Percentiles rank a stretch among this genome's conserved stretches.
Conservation (phyloP, 1,140 invertebrate genomes). For the Zaprionus camerounensis region DNA sequence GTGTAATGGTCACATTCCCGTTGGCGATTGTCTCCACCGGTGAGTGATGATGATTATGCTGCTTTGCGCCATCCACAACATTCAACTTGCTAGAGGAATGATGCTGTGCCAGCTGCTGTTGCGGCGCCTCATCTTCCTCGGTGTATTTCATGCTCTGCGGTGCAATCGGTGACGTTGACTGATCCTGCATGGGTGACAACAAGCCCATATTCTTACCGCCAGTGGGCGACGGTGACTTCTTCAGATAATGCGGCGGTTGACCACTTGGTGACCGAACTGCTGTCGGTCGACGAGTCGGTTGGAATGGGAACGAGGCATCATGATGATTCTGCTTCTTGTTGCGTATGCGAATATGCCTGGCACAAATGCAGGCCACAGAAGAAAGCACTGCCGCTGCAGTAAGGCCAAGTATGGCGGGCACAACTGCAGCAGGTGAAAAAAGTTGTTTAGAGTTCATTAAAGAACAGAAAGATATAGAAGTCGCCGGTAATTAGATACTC, state of each 20-base stretch:
- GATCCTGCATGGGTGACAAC: slow-evolving; percentile 84
- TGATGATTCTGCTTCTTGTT: slow-evolving; percentile 81
- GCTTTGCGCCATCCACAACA: slow-evolving; percentile 51
- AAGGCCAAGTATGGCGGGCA: slow-evolving; percentile 81
- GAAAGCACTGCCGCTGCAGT: slow-evolving; percentile 77
- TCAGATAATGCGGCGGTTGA: slow-evolving; percentile 90
- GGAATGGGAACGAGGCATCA: slow-evolving; percentile 85
- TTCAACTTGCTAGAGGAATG: slow-evolving; percentile 55
- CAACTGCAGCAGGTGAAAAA: slow-evolving; percentile 48
- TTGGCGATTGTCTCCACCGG: slow-evolving; percentile 73
- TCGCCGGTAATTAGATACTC: not conserved
- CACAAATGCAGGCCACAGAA: slow-evolving; percentile 78
- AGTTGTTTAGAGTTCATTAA: not conserved
- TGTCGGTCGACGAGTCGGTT: slow-evolving; percentile 86
- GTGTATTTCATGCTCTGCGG: slow-evolving; percentile 72
- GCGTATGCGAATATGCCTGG: slow-evolving; percentile 74
- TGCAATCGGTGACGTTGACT: slow-evolving; percentile 74
- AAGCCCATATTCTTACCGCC: slow-evolving; percentile 86
- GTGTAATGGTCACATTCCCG: slow-evolving; percentile 73
- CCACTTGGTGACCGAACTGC: slow-evolving; percentile 87
- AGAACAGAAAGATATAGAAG: not conserved
- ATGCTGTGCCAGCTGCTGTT: slow-evolving; percentile 39
- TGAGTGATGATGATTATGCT: slow-evolving; percentile 77
- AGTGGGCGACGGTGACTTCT: slow-evolving; percentile 94
- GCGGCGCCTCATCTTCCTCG: slow-evolving; percentile 73